Base-by-base conservation (phyloP, 2,888 invertebrate species). In the Helicoverpa assulta region DNA sequence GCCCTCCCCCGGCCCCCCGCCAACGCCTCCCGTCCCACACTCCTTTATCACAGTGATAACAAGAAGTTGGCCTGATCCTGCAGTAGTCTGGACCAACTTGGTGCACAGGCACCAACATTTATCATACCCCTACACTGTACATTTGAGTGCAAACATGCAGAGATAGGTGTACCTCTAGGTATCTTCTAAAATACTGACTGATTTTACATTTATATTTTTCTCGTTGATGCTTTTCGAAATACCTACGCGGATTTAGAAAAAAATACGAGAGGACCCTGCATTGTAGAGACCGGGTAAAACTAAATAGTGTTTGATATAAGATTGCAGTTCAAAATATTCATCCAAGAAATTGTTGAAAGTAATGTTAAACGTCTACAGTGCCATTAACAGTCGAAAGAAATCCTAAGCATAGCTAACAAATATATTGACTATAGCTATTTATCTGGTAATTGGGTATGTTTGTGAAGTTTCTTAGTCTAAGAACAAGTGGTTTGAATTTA, bases 21-120 rank as follows among this genome's bases (percentile, higher is more conserved):
- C 72, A 86, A 86, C 82, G 78, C 86, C 87, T 87, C 81, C 78
- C 79, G 67, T 78, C 83, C 76, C 83, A 79, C 84, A 85, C 88
- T 90, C 88, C 90, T 92, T 91, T 93, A 93, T 92, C 93, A 89
- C 79, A 79, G 82, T 89, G 92, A 92, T 92, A 93, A 91, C 88
- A 89, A 88, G 82, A 87, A 89, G 88, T 88, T 79, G 77, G 83
- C 83, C 73, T 83, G 83, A 83, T 81, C 84, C 81, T 86, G 83
- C 81, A 80, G 65, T 76, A 76, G 66, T 68, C 62, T 53, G 53
- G 53, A 59, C 56, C 26, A 58, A 58, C 62, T 67, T 64, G 53
- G 75, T 81, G 67, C 78, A 68, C 60, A 26, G 70, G 73, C 73
- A 73, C 71, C 58, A 60, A 70, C 53, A 65, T 59, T 68, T 78